Evolutionary conservation across 1,140 invertebrate species (phyloP), one percentile per base, ranked within the genome.

Genomic region (Babylonia areolata): DNA sequence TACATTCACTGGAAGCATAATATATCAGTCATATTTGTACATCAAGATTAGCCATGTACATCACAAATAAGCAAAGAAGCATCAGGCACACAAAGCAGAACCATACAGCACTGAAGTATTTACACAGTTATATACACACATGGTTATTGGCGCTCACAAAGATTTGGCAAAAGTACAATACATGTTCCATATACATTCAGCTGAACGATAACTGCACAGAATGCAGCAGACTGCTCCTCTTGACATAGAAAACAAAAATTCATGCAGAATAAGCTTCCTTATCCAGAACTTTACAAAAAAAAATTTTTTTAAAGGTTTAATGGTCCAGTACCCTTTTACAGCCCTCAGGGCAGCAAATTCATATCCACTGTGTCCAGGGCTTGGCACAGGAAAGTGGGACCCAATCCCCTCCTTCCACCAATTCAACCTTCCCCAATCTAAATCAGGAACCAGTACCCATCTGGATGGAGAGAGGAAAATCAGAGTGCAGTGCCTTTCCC

Each of bases 181-280:
- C 33, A 35, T 73, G 71, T 69, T 23, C 58, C n/a, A 31, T n/a
- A 73, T 12, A n/a, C 31, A 17, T 73, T 73, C 77, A 79, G 77
- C 77, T 79, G 77, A 46, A n/a, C 28, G 77, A 79, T 42, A 39
- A 79, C 77, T 79, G 40, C 77, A 79, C 37, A 42, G 23, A 42
- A 37, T 73, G 71, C 77, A 46, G 77, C 40, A n/a, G 3, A 42
- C 77, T 42, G 77, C 77, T 79, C 77, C 40, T 46, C 35, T 42
- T 17, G 77, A 42, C 77, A 79, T 11, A 46, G 77, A 79, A n/a
- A n/a, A n/a, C n/a, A n/a, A n/a, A n/a, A n/a, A n/a, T n/a, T n/a
- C n/a, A n/a, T n/a, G n/a, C n/a, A n/a, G n/a, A n/a, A n/a, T n/a
- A n/a, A n/a, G n/a, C n/a, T n/a, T n/a, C n/a, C n/a, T n/a, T n/a